These are phyloP conservation scores for Butorides virescens DNA, from an alignment of 2,113 vertebrate genomes.

Conservation along the genomic window DNA sequence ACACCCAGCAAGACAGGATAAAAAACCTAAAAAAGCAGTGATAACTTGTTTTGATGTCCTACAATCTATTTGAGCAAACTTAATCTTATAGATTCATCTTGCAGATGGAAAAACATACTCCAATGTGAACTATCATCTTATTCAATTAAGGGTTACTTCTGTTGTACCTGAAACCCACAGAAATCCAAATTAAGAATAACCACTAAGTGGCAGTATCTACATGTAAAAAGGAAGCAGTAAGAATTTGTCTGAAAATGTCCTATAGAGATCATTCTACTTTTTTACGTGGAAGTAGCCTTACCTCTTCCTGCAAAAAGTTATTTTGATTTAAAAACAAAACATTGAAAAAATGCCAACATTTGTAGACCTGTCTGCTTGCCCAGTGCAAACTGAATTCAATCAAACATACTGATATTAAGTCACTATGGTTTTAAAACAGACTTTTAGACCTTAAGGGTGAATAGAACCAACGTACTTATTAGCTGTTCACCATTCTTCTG, in stretches of 20 bases:
- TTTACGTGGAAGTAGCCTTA: background rate
- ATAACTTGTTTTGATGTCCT: background rate
- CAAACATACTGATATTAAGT: background rate
- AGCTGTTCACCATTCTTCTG: background rate
- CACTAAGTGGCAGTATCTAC: slow-evolving; percentile 55
- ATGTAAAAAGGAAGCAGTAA: background rate
- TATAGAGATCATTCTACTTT: background rate
- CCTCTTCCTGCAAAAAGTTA: background rate
- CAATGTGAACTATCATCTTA: background rate
- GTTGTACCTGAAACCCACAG: background rate
- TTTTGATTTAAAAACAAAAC: background rate
- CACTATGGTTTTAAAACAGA: background rate
- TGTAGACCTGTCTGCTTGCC: background rate
- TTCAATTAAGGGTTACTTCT: background rate
- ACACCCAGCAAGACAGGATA: accelerated
- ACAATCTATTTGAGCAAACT: background rate
- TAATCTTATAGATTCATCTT: background rate
- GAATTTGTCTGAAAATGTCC: background rate
- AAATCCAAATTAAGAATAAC: background rate
- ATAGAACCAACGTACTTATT: background rate
- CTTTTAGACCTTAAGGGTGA: background rate
- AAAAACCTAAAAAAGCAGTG: background rate
- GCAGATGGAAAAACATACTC: background rate
- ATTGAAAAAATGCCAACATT: background rate
- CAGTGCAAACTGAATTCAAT: background rate